Base-by-base conservation (phyloP, 2,797 vertebrate species). In the Sorex maritimensis region DNA sequence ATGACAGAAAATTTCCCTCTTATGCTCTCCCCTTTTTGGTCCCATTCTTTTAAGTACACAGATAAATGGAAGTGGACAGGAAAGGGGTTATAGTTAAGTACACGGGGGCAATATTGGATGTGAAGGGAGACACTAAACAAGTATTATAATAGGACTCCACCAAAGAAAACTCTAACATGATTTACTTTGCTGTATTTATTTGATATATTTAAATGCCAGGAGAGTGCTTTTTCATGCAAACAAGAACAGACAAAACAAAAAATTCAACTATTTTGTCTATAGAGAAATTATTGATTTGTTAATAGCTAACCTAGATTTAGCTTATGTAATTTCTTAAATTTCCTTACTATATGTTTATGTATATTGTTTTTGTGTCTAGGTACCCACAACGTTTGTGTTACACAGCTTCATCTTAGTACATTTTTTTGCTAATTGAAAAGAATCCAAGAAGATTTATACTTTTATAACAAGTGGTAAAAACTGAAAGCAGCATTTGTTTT, bases 121-220 rank as follows among this genome's bases (percentile, higher is more conserved):
- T 83, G 65, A 23, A 79, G 26, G n/a, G 11, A 49, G 17, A 11
- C 58, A 28, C 10, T 88, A 26, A 58, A 72, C 8, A 58, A 38
- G 55, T 15, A 55, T 49, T 80, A 28, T 86, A 65, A 65, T 21
- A 67, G 24, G 65, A 26, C 10, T 67, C 58, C 4, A 19, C 21
- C 34, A 74, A 78, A 65, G 74, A 83, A 90, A 87, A 13, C 21
- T 90, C 68, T 80, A 26, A 86, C 44, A 28, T 65, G 28, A 90
- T 81, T 13, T 23, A 86, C 12, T 68, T 81, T 86, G 44, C 78
- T 63, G 28, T 82, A 80, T 67, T 83, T 77, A 80, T 65, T 26
- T 90, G 67, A 3, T 67, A 80, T 77, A 80, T 65, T 26, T 90
- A 72, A 3, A 82, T 75, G 30, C 28, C 79, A 9, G 44, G 77